phyloP scores from a whole-genome alignment of 2,113 vertebrate genomes.

The Isichthys henryi region DNA sequence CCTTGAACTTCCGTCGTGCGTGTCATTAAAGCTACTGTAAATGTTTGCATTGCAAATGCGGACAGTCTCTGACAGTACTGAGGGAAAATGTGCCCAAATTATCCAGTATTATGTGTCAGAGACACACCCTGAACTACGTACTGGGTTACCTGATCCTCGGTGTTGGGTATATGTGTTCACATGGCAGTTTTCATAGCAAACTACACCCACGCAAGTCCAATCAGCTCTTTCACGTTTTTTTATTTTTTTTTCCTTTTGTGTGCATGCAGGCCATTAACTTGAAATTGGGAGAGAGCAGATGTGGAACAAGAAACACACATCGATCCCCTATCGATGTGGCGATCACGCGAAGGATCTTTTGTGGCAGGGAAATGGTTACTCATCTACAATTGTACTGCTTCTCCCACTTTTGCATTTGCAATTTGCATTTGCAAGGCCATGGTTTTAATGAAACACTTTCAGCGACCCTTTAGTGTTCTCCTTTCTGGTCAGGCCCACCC shows the following conservation, averaged over 20 bases:
- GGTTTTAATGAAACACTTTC: background rate
- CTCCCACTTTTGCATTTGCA: background rate
- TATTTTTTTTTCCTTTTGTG: conserved; percentile 23
- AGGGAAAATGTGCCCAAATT: background rate
- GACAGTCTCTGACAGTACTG: background rate
- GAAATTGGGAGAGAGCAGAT: background rate
- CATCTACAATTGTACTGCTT: background rate
- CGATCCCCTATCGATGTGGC: background rate
- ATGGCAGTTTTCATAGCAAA: conserved; percentile 64
- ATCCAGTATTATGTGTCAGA: conserved; percentile 20
- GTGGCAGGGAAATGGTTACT: background rate
- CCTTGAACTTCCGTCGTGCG: background rate
- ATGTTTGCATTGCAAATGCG: background rate
- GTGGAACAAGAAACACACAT: background rate
- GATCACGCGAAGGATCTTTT: background rate
- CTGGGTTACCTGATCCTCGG: conserved; percentile 33
- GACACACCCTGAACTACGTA: conserved; percentile 33
- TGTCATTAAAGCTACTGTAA: background rate
- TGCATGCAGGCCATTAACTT: background rate
- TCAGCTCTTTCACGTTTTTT: conserved; percentile 46
- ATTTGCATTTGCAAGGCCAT: background rate
- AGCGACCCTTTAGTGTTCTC: background rate
- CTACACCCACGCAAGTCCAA: conserved; percentile 64
- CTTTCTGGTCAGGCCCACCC: background rate
- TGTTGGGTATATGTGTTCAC: conserved; percentile 57